phyloP scores from a whole-genome alignment of 2,888 invertebrate genomes.

The Zootermopsis nevadensis region DNA sequence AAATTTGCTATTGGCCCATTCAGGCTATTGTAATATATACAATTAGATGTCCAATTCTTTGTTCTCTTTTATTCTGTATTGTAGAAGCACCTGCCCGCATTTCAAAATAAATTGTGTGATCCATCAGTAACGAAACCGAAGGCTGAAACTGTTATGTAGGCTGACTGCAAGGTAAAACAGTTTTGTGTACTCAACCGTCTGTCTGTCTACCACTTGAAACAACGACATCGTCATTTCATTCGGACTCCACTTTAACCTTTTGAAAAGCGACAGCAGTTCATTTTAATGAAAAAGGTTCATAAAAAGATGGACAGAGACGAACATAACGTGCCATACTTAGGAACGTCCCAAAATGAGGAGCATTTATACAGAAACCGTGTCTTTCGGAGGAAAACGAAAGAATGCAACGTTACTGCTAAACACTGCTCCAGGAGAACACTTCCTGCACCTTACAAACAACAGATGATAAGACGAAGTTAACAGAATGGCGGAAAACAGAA shows the following conservation, averaged over 20 bases:
- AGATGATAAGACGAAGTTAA: too few species aligned
- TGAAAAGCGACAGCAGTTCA: constrained; percentile 8
- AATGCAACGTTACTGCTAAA: not conserved
- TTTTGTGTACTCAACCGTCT: not conserved
- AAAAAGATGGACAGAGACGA: not conserved
- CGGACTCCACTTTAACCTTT: constrained; percentile 11
- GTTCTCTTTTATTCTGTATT: not conserved
- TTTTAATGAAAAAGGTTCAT: not conserved
- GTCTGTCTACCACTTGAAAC: constrained; percentile 20
- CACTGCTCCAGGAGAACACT: too few species aligned
- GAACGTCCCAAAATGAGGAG: not conserved
- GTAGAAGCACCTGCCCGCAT: not conserved
- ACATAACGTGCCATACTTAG: not conserved
- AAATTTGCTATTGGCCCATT: too few species aligned
- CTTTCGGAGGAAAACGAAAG: not conserved
- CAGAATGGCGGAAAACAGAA: too few species aligned
- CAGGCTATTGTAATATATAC: not conserved
- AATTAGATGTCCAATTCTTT: not conserved
- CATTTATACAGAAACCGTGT: not conserved
- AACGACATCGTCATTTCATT: constrained; percentile 31
- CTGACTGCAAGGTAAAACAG: not conserved
- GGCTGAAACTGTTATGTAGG: not conserved
- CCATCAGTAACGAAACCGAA: not conserved
- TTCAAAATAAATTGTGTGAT: not conserved
- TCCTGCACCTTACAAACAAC: too few species aligned